Conservation (phyloP, 1,140 invertebrate genomes). For the Orius laevigatus region DNA sequence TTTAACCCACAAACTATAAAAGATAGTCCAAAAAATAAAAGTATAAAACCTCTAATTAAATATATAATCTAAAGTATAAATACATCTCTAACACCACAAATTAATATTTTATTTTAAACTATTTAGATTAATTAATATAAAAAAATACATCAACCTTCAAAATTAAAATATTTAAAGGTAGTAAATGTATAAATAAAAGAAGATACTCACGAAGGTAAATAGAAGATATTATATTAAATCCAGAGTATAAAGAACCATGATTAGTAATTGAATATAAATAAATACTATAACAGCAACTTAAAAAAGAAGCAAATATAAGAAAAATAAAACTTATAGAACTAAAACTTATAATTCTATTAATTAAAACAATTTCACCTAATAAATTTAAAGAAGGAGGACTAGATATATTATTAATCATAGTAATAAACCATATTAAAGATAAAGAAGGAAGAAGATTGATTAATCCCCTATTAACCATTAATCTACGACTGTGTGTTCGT, state of each 20-base stretch:
- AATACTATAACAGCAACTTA: conserved; percentile 2
- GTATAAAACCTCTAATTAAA: conserved; percentile 20
- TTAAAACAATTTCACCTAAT: background rate
- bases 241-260: conserved; percentile 32
- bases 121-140: conserved; percentile 21
- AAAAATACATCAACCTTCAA: conserved; percentile 32
- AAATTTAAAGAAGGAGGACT: too few species aligned
- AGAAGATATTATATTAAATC: conserved; percentile 27
- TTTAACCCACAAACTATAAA: conserved; percentile 25
- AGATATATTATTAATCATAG: background rate
- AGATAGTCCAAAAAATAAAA: conserved; percentile 23
- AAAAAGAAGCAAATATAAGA: too few species aligned
- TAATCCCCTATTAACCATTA: conserved; percentile 29
- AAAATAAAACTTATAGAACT: too few species aligned
- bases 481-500: conserved; percentile 26
- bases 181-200: conserved; percentile 38
- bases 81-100: too few species aligned
- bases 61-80: too few species aligned
- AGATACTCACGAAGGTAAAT: conserved; percentile 35
- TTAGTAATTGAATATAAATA: conserved; percentile 25
- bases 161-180: conserved; percentile 40
- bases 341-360: too few species aligned
- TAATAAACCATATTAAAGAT: conserved; percentile 37
- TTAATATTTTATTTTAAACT: conserved; percentile 29
- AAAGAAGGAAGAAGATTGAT: conserved; percentile 23